phyloP scores from a whole-genome alignment of 1,140 invertebrate species.

The Cotesia chilonis region DNA sequence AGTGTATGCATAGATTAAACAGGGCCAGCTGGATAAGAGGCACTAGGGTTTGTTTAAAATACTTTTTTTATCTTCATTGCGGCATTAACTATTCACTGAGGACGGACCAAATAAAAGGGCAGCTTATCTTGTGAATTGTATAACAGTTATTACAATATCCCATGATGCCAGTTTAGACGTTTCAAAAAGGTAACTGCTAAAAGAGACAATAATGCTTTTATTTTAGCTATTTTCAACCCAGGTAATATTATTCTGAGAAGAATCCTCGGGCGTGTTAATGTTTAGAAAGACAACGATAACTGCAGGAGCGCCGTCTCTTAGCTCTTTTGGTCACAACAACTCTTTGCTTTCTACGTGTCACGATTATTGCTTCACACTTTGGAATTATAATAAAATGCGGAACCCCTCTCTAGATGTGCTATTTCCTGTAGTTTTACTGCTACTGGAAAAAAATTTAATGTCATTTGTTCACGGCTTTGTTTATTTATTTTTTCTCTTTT shows the following conservation, averaged over 20 bases:
- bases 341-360: neutral
- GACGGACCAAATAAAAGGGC: constrained; percentile 5
- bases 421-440: constrained; percentile 9
- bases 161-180: constrained; percentile 1
- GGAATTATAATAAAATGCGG: constrained; percentile 16
- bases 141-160: neutral
- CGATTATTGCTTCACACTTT: neutral
- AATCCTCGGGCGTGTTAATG: too few species aligned
- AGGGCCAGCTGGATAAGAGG: too few species aligned
- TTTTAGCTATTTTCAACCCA: neutral
- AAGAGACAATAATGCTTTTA: neutral
- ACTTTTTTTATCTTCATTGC: neutral
- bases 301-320: neutral
- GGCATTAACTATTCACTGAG: neutral
- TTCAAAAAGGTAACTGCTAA: neutral
- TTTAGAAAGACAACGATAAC: too few species aligned
- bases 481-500: neutral
- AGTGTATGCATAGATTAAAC: neutral
- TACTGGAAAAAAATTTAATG: neutral
- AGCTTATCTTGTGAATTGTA: constrained; percentile 16
- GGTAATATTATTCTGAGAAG: neutral
- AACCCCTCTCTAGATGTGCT: constrained; percentile 4
- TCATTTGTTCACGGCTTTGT: too few species aligned
- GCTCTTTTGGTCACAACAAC: neutral
- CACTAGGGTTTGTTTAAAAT: neutral